A percentile compares a stretch with the other conserved stretches of the same genome.
phyloP scores from a whole-genome alignment of 2,888 invertebrate species.

The Schizaphis graminum region DNA sequence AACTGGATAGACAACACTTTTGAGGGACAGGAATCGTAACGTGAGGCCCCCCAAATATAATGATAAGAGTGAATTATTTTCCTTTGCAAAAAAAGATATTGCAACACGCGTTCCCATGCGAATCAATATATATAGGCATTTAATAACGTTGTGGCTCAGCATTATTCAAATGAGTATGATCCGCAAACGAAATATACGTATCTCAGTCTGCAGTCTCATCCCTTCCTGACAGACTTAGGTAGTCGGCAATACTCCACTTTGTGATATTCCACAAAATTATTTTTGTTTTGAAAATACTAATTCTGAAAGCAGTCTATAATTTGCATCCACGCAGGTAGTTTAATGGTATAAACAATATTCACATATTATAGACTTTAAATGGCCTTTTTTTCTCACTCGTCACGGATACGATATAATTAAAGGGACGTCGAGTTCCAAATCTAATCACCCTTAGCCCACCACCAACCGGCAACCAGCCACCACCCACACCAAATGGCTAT shows the following conservation, averaged over 20 bases:
- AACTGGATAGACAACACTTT: not conserved
- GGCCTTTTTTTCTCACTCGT: not conserved
- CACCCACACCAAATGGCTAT: not conserved
- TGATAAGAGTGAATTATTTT: not conserved
- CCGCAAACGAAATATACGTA: not conserved
- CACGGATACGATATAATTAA: not conserved
- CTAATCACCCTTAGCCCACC: not conserved
- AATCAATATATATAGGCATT: not conserved
- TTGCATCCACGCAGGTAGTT: not conserved
- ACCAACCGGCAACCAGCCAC: not conserved
- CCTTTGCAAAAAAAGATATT: not conserved
- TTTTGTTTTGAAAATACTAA: not conserved
- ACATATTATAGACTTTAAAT: not conserved
- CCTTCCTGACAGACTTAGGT: not conserved
- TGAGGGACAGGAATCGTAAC: not conserved
- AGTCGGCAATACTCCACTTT: not conserved
- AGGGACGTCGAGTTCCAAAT: not conserved
- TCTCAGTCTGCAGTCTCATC: too few species aligned
- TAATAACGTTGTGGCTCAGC: not conserved
- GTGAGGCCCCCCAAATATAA: not conserved
- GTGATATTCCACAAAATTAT: not conserved
- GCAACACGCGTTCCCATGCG: not conserved
- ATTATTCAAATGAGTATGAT: not conserved
- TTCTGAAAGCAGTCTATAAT: not conserved
- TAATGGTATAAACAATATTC: too few species aligned